Evolutionary conservation across 2,113 vertebrate genomes (phyloP).

Genomic region (Charina bottae): DNA sequence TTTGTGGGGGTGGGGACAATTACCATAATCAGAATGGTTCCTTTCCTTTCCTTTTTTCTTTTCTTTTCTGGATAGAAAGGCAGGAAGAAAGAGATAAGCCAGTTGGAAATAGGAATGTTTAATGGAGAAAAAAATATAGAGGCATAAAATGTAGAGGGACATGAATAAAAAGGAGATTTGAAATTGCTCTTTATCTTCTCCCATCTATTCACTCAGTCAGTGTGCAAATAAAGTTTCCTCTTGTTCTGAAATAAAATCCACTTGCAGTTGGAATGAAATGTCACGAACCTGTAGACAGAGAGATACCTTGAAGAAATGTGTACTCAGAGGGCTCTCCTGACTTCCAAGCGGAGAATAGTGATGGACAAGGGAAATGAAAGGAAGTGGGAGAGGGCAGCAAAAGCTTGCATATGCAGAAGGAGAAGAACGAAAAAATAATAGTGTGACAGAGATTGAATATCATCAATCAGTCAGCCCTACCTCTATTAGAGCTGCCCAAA

Average conservation of each 20-base stretch:
- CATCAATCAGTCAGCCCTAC: neutral
- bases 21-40: neutral
- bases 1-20: neutral
- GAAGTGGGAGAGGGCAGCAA: neutral
- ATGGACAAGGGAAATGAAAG: neutral
- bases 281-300: neutral
- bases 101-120: neutral
- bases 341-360: neutral
- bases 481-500: too few species aligned
- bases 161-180: neutral
- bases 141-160: neutral
- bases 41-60: neutral
- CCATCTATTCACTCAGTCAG: neutral
- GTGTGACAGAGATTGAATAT: neutral
- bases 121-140: neutral
- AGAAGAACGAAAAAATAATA: neutral
- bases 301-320: neutral
- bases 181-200: neutral
- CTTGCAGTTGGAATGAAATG: neutral
- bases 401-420: neutral
- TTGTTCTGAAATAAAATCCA: neutral
- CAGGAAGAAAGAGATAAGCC: neutral
- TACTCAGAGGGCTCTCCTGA: neutral
- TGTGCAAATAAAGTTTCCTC: neutral
- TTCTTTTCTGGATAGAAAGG: neutral